Percentiles rank a stretch among this genome's conserved stretches.
Evolutionary conservation across 2,888 invertebrate species (phyloP).

Genomic region (Suillia variegata): DNA sequence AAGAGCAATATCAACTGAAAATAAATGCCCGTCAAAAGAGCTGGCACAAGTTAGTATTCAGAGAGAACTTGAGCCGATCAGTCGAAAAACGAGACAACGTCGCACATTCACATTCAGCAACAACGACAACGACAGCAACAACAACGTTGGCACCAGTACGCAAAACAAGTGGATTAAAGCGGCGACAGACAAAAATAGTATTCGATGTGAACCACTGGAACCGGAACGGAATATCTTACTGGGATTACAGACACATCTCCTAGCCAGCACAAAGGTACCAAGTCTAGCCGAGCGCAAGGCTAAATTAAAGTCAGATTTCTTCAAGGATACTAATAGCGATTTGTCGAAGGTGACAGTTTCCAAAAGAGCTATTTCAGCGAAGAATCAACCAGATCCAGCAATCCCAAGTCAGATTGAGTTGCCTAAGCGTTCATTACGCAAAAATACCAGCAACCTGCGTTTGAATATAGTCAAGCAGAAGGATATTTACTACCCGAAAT

Average conservation of each 20-base stretch:
- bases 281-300: constrained; percentile 46
- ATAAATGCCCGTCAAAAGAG: constrained; percentile 47
- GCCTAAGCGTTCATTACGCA: constrained; percentile 16
- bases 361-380: constrained; percentile 6
- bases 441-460: constrained; percentile 4
- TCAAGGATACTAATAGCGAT: constrained; percentile 34
- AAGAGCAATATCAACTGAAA: constrained; percentile 39
- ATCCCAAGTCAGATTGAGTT: constrained; percentile 3
- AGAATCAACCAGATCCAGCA: background rate
- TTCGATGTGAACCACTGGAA: background rate
- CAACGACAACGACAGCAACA: background rate
- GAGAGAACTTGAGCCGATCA: constrained; percentile 46
- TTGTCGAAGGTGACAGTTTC: background rate
- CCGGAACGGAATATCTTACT: background rate
- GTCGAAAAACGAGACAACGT: constrained; percentile 25
- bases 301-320: constrained; percentile 44
- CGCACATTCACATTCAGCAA: constrained; percentile 19
- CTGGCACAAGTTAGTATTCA: constrained; percentile 48
- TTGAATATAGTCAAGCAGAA: constrained; percentile 2
- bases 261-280: background rate
- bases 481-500: background rate
- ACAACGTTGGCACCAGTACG: no score
- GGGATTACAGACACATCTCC: constrained; percentile 10
- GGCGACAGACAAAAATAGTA: background rate
- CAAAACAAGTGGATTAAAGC: background rate